A percentile compares a stretch with the other conserved stretches of the same genome.
These are phyloP conservation scores for Sinella curviseta DNA, from an alignment of 1,140 invertebrate species.

Conservation along the genomic window DNA sequence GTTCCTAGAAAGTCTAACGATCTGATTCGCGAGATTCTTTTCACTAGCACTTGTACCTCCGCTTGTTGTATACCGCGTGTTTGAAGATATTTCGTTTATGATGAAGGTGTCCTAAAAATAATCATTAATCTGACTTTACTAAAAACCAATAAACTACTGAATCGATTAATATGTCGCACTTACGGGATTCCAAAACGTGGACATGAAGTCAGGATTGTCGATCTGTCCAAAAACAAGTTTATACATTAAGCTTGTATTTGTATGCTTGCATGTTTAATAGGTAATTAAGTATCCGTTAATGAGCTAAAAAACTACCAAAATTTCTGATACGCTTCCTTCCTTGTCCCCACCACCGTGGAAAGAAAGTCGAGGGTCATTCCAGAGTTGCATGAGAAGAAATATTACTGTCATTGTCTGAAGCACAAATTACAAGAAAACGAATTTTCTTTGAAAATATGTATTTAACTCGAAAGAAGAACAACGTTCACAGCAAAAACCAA, in stretches of 20 bases:
- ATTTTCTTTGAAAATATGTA: neutral
- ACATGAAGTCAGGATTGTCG: slow-evolving; percentile 6
- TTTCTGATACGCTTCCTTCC: neutral
- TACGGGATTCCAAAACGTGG: neutral
- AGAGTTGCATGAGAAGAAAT: slow-evolving; percentile 1
- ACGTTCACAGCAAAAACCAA: neutral
- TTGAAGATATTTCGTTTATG: slow-evolving; percentile 21
- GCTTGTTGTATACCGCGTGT: neutral
- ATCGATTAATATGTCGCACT: too few species aligned
- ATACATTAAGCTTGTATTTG: neutral
- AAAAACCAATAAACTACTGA: too few species aligned
- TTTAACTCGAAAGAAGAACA: neutral
- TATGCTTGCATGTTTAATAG: neutral
- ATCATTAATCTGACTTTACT: too few species aligned
- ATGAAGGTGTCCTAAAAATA: slow-evolving; percentile 31
- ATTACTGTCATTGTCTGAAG: neutral
- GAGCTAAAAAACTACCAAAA: neutral
- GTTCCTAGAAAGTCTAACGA: neutral
- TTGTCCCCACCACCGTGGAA: neutral
- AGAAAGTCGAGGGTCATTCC: neutral
- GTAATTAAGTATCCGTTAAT: neutral
- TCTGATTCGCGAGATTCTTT: neutral
- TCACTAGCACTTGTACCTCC: neutral
- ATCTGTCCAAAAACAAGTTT: neutral
- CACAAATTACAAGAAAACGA: too few species aligned